Evolutionary conservation across 1,140 invertebrate genomes (phyloP), one percentile per base, ranked within the genome.

Genomic region (Hirudo medicinalis): DNA sequence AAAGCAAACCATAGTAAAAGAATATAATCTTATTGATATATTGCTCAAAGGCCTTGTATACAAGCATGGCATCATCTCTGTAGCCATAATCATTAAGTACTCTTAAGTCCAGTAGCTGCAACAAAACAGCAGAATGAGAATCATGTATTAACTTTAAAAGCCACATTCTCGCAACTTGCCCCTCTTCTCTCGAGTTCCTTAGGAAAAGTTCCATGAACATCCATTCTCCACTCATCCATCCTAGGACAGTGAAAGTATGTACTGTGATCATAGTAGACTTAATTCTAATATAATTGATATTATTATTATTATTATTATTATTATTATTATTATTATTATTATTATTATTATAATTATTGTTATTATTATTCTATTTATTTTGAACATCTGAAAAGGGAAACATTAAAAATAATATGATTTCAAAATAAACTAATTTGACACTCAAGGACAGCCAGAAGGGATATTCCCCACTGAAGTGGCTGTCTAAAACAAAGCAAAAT

Each of bases 41-140:
- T 73, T 74, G 76, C 49, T 77, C 69, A 32, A 82, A 80, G 22
- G 75, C 76, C 36, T 77, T 70, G 66, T 78, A 79, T 1, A 82
- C 68, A 0, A 75, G 69, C 22, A 80, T 43, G 9, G 77, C 79
- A 75, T 82, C 81, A 74, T 82, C 81, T 71, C 81, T 72, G 76
- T 82, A 82, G 19, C 80, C 80, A 75, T 82, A 82, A 69, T 80
- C 73, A 9, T 80, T 79, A 4, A 82, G 69, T 22, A 80, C 72
- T 15, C 76, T 69, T 9, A 67, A 72, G 70, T 81, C 77, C 11
- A 76, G 60, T 1, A 78, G 74, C 72, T 73, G 49, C 19, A 36
- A 55, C 4, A 63, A 63, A 68, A 36, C 2, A 32, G 13, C n/a
- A 68, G 67, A 32, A 32, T 68, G 9, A 68, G 32, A 32, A 68